phyloP scores from a whole-genome alignment of 2,797 vertebrate species.

The Hyperoplus lanceolatus region DNA sequence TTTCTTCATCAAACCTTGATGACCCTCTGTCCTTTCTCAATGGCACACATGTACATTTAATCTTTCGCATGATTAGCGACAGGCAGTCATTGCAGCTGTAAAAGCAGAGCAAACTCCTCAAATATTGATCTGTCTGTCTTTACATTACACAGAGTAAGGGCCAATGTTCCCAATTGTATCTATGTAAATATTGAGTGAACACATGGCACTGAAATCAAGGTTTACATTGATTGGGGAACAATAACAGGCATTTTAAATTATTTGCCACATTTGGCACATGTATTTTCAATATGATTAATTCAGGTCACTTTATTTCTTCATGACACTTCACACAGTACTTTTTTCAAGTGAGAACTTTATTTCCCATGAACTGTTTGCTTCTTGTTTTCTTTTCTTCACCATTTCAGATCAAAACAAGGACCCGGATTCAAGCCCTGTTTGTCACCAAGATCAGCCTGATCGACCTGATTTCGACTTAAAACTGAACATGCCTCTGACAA shows the following conservation, averaged over 20 bases:
- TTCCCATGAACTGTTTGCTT: not conserved
- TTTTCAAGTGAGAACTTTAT: not conserved
- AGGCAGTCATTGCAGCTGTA: not conserved
- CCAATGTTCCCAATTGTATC: constrained; percentile 52
- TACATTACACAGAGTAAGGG: constrained; percentile 55
- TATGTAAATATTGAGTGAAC: constrained; percentile 66
- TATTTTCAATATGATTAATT: not conserved
- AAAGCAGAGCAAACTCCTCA: constrained; percentile 24
- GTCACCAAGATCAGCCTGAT: not conserved
- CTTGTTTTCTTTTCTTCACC: no score
- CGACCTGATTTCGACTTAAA: not conserved
- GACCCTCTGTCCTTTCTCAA: constrained; percentile 12
- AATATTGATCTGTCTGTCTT: constrained; percentile 65
- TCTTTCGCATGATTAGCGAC: not conserved
- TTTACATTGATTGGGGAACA: constrained; percentile 23
- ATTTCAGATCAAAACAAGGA: not conserved
- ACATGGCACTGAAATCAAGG: constrained; percentile 34
- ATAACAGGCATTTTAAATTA: not conserved
- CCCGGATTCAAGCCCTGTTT: constrained; percentile 13
- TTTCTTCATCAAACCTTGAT: constrained; percentile 5
- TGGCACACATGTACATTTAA: constrained; percentile 27
- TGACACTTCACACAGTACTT: not conserved
- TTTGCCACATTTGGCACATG: not conserved
- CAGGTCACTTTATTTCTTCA: not conserved
- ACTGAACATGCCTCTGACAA: not conserved